A percentile compares a stretch with the other conserved stretches of the same genome.
Evolutionary conservation across 2,113 vertebrate species (phyloP).

Genomic region (Prionailurus viverrinus): DNA sequence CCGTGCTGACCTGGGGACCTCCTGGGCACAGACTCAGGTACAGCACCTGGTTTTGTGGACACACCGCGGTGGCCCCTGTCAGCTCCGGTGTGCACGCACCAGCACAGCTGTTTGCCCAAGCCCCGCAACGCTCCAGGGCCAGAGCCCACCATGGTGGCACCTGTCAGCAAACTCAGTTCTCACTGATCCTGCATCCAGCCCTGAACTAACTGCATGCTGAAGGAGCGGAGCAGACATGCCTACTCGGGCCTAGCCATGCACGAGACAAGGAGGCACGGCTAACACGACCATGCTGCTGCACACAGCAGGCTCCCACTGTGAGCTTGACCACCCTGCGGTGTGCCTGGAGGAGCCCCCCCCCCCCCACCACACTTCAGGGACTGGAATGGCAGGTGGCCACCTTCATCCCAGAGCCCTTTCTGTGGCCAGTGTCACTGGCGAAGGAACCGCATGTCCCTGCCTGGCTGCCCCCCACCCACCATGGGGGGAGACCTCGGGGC

Average conservation of each 20-base stretch:
- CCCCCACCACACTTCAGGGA: neutral
- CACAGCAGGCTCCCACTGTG: neutral
- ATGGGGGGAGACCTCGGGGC: neutral
- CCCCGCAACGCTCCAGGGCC: fast-evolving
- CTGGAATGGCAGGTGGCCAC: too few relatives aligned
- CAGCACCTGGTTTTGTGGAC: neutral
- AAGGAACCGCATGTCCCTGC: too few relatives aligned
- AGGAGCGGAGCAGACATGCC: neutral
- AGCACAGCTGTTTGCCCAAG: fast-evolving
- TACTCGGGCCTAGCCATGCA: neutral
- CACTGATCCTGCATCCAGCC: neutral
- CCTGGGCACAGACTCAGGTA: neutral
- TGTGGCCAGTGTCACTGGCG: neutral
- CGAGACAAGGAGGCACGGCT: too few relatives aligned
- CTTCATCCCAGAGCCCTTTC: neutral
- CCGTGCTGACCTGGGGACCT: neutral
- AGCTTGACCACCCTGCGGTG: fast-evolving
- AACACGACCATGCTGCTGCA: neutral
- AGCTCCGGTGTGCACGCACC: neutral
- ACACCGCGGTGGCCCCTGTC: too few relatives aligned
- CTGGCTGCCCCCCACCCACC: neutral
- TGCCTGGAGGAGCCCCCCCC: neutral
- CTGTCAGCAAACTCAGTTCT: neutral
- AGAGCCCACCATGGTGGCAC: neutral
- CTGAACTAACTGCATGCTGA: neutral